A percentile compares a stretch with the other conserved stretches of the same genome.
These are phyloP conservation scores for Ceraclea dissimilis DNA, from an alignment of 2,888 invertebrate species.

Conservation along the genomic window DNA sequence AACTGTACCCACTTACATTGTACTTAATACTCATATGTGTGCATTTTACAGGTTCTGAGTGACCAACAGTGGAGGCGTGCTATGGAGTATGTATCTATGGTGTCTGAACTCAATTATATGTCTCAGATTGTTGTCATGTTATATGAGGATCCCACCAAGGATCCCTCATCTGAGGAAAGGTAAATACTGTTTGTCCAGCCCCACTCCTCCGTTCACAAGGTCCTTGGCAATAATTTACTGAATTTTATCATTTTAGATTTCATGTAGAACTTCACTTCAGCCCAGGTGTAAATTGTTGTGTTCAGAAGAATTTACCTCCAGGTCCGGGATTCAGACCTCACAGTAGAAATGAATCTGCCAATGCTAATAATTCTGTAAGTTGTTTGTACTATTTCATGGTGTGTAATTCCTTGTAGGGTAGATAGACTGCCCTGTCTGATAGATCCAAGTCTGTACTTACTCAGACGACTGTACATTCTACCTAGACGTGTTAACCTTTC, in stretches of 20 bases:
- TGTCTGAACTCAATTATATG: conserved; percentile 98
- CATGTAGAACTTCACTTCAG: conserved; percentile 99
- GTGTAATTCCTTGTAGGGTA: not conserved
- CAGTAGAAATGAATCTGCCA: conserved; percentile 74
- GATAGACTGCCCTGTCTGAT: too few relatives aligned
- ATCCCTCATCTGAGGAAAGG: conserved; percentile 78
- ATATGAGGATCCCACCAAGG: conserved; percentile 97
- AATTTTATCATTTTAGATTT: conserved; percentile 50
- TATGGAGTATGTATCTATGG: conserved; percentile 97
- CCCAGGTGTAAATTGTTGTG: conserved; percentile 95
- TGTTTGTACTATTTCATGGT: conserved; percentile 3
- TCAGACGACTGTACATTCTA: too few relatives aligned
- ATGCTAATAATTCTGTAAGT: conserved; percentile 52
- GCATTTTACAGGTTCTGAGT: conserved; percentile 51
- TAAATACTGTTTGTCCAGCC: conserved; percentile 27
- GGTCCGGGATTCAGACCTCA: conserved; percentile 91
- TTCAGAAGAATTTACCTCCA: conserved; percentile 87
- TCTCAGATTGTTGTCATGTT: conserved; percentile 98
- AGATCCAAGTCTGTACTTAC: too few relatives aligned
- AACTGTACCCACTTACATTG: not conserved
- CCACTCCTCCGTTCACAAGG: not conserved
- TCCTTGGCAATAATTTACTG: too few relatives aligned
- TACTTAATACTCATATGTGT: not conserved
- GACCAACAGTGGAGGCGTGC: conserved; percentile 98
- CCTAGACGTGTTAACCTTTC: too few relatives aligned